These are phyloP conservation scores for Climacteris rufus DNA, from an alignment of 2,113 vertebrate species.

Conservation along the genomic window DNA sequence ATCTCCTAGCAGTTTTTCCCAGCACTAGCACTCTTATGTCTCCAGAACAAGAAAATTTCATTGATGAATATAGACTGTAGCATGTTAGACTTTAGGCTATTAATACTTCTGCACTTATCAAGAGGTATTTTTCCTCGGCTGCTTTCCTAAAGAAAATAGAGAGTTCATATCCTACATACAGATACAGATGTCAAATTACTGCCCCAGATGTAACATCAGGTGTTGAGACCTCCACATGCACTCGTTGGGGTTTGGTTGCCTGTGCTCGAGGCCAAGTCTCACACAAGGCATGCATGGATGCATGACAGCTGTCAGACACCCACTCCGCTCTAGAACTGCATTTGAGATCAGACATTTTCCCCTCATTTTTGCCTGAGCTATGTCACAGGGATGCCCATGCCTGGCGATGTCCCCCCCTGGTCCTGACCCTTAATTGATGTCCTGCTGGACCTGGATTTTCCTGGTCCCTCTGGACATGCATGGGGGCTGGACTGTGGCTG, in stretches of 20 bases:
- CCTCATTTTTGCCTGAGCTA: background rate
- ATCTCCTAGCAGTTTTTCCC: background rate
- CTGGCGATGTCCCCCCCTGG: background rate
- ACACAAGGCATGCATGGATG: accelerated
- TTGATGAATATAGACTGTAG: background rate
- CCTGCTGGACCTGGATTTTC: background rate
- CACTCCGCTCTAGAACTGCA: background rate
- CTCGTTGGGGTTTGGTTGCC: background rate
- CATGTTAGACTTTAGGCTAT: background rate
- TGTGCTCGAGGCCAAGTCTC: background rate
- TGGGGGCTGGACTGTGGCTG: background rate
- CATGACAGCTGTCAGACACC: background rate
- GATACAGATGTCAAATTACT: background rate
- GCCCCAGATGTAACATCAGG: background rate
- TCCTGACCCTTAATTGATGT: background rate
- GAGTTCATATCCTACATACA: background rate
- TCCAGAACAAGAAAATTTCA: background rate
- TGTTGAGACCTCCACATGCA: background rate
- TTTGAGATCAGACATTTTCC: background rate
- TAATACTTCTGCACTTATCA: background rate
- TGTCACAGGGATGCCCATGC: background rate
- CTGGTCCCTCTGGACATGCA: background rate
- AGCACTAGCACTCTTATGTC: background rate
- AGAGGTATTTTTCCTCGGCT: background rate
- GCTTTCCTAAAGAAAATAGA: background rate